Evolutionary conservation across 2,888 invertebrate genomes (phyloP), one percentile per base, ranked within the genome.

Genomic region (Melanophora roralis): DNA sequence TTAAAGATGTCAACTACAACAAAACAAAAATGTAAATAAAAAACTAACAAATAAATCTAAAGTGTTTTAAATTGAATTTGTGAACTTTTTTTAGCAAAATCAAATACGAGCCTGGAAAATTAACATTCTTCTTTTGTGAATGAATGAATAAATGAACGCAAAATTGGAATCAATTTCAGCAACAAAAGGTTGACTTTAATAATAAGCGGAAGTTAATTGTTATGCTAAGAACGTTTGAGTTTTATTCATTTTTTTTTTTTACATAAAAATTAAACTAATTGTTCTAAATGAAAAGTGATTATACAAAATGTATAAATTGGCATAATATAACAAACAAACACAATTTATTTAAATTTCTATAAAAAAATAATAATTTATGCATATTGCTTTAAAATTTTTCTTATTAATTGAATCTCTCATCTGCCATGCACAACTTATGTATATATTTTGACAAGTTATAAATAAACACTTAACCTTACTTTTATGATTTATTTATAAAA

Each of bases 151-250:
- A 45, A 40, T 16, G 2, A 27, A 27, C 27, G 19, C 43, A 45
- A 45, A 45, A 16, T 45, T 45, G 5, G 19, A 45, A 45, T 45
- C 16, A 9, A 45, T 45, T 45, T 16, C 7, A 16, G 19, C 34
- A 55, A 19, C 16, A 55, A 40, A 12, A 40, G 14, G 3, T 23
- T 5, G 16, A 68, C 60, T 34, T 45, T 53, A 36, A 69, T 74
- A 64, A 77, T 73, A 57, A 78, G 78, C 82, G 82, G 82, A 82
- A 82, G 80, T 78, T 69, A 75, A 81, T 82, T 75, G 64, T 82
- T 81, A 81, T 82, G 82, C 78, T 38, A 45, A 67, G 34, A 60
- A 67, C 53, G 71, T 78, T 5, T n/a, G 23, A 3, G 23, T 23
- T 14, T 19, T 45, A 11, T 9, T 9, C 19, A 16, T 16, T 43